phyloP scores from a whole-genome alignment of 2,797 vertebrate genomes.

The Anisognathus igniventris region DNA sequence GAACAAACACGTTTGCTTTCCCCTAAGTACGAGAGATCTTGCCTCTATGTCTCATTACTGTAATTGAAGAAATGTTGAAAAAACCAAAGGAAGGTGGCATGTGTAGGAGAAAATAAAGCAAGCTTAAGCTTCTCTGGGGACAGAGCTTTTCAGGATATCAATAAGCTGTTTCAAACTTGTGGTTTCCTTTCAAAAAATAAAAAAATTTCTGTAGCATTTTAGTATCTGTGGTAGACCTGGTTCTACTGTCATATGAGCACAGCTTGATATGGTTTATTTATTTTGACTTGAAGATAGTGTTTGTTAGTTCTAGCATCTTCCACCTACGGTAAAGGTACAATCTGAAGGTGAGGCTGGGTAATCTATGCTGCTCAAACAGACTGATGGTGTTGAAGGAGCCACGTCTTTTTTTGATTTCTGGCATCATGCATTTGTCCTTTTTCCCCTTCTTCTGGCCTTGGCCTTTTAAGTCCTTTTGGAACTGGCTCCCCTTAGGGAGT shows the following conservation, averaged over 20 bases:
- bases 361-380: background rate
- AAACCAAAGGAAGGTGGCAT: background rate
- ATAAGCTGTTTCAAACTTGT: background rate
- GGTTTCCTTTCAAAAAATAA: background rate
- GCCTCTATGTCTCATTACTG: background rate
- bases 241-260: background rate
- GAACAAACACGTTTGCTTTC: background rate
- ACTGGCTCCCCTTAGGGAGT: background rate
- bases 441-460: background rate
- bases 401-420: background rate
- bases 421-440: background rate
- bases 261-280: background rate
- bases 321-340: background rate
- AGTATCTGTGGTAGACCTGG: background rate
- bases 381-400: background rate
- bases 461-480: background rate
- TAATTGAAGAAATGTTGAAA: background rate
- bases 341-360: background rate
- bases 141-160: background rate
- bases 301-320: background rate
- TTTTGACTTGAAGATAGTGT: background rate
- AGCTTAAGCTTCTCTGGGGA: background rate
- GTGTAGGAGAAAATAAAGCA: background rate
- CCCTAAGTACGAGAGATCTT: background rate
- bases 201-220: background rate